Conservation (phyloP, 2,888 invertebrate species). For the Macrosiphum euphorbiae region DNA sequence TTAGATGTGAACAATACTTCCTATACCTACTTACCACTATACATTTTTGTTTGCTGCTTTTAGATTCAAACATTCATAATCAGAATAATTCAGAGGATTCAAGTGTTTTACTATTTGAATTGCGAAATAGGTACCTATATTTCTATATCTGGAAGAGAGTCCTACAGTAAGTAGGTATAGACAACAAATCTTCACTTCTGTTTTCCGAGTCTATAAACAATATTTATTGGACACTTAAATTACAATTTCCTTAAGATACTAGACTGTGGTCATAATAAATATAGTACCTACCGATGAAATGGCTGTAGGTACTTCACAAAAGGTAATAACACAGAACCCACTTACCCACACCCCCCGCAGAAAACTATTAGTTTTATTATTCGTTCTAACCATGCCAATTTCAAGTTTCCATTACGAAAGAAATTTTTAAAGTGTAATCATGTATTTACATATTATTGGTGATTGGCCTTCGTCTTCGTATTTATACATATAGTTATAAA, state of each 20-base stretch:
- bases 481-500: neutral
- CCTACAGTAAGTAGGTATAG: neutral
- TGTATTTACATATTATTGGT: neutral
- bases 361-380: neutral
- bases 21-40: neutral
- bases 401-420: neutral
- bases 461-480: neutral
- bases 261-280: neutral
- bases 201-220: conserved; percentile 1
- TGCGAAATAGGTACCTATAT: neutral
- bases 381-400: neutral
- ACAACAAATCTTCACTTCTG: conserved; percentile 14
- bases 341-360: neutral
- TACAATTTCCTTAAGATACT: neutral
- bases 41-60: neutral
- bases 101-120: neutral
- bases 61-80: neutral
- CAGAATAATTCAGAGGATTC: neutral
- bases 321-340: neutral
- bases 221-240: conserved; percentile 9
- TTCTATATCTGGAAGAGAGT: neutral
- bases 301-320: neutral
- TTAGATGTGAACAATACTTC: neutral
- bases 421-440: neutral
- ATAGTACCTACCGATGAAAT: neutral